phyloP scores from a whole-genome alignment of 2,888 invertebrate species.

The Tetrapedia diversipes region DNA sequence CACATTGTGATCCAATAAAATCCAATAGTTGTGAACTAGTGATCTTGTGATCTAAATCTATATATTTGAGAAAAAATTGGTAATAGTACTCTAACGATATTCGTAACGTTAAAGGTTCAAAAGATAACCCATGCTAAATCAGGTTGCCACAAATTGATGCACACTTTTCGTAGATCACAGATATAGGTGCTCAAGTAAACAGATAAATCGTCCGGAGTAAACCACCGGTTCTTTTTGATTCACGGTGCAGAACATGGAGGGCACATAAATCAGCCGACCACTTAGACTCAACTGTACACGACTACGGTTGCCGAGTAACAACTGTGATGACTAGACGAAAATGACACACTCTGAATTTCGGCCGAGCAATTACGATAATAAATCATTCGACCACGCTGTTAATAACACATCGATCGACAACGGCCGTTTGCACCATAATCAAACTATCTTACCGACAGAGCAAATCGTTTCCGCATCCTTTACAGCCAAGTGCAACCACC shows the following conservation, averaged over 20 bases:
- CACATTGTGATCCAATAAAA: no score
- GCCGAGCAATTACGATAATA: slow-evolving; percentile 16
- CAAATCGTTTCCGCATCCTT: slow-evolving; percentile 15
- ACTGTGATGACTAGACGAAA: slow-evolving; percentile 34
- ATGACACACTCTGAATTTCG: slow-evolving; percentile 33
- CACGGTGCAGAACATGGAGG: slow-evolving; percentile 34
- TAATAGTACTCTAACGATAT: no score
- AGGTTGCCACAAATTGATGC: slow-evolving; percentile 16
- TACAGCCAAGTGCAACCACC: neutral
- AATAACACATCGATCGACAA: slow-evolving; percentile 19
- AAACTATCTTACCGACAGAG: slow-evolving; percentile 9
- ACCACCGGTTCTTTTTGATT: slow-evolving; percentile 59
- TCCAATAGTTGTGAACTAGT: no score
- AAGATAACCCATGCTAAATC: no score
- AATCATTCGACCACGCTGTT: slow-evolving; percentile 16
- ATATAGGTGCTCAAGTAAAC: slow-evolving; percentile 54
- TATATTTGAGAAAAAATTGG: no score
- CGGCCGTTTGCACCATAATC: neutral
- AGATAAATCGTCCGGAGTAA: slow-evolving; percentile 49
- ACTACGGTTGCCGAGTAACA: slow-evolving; percentile 36
- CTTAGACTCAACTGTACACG: slow-evolving; percentile 43
- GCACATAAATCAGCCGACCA: slow-evolving; percentile 60
- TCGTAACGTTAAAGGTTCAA: no score
- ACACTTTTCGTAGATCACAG: slow-evolving; percentile 16
- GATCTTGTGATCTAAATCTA: no score